Evolutionary conservation across 2,888 invertebrate genomes (phyloP).

Genomic region (Branchinecta sandiegonensis): DNA sequence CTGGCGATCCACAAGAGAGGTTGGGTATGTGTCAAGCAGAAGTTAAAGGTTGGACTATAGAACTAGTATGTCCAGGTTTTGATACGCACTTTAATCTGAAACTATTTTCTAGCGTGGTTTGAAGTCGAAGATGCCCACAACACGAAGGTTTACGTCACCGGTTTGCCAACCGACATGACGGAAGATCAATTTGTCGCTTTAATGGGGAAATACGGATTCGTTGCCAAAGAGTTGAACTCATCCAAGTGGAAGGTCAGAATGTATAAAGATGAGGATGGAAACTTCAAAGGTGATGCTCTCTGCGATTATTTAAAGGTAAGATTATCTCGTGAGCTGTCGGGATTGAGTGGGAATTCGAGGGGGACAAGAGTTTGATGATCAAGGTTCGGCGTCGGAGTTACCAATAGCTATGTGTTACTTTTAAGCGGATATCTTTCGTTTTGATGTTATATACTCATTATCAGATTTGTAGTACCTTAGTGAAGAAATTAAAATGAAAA

Average conservation of each 20-base stretch:
- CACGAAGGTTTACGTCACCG: slow-evolving; percentile 90
- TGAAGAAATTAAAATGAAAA: too few species aligned
- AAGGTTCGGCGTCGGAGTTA: too few species aligned
- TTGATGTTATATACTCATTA: too few species aligned
- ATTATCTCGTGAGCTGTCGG: not conserved
- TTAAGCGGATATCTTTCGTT: too few species aligned
- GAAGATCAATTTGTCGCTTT: slow-evolving; percentile 77
- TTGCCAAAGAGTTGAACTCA: slow-evolving; percentile 67
- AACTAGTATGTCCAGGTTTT: too few species aligned
- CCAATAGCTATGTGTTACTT: too few species aligned
- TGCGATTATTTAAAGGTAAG: slow-evolving; percentile 87
- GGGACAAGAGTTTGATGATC: too few species aligned
- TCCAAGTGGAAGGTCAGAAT: slow-evolving; percentile 78
- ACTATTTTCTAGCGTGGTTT: slow-evolving; percentile 59
- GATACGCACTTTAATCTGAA: not conserved
- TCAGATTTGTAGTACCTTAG: too few species aligned
- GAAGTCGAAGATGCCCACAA: slow-evolving; percentile 72
- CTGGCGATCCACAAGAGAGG: too few species aligned
- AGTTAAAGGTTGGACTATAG: too few species aligned
- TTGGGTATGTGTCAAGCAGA: too few species aligned
- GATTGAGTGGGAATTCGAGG: too few species aligned
- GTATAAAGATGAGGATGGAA: slow-evolving; percentile 66
- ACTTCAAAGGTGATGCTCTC: slow-evolving; percentile 85
- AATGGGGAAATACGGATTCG: slow-evolving; percentile 91
- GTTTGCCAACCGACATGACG: slow-evolving; percentile 72